Evolutionary conservation across 2,113 vertebrate genomes (phyloP).

Genomic region (Neotoma lepida): DNA sequence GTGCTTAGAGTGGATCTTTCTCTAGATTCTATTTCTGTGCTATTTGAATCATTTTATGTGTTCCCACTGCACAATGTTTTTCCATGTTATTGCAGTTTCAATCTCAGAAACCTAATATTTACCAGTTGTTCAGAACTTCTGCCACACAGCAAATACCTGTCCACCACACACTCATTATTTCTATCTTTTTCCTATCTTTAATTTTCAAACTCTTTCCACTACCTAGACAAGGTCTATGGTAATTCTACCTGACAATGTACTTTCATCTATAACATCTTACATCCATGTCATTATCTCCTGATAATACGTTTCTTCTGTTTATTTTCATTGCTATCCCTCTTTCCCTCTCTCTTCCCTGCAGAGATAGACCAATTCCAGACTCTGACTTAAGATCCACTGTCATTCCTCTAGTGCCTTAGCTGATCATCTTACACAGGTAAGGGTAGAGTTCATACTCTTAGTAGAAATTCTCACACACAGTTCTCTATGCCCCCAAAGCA

Average conservation of each 20-base stretch:
- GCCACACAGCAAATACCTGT: rapidly evolving
- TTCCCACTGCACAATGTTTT: no score
- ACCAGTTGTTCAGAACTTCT: not conserved
- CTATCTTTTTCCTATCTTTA: not conserved
- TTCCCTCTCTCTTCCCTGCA: no score
- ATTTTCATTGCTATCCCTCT: not conserved
- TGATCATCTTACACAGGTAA: not conserved
- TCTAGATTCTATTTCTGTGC: no score
- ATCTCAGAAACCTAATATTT: not conserved
- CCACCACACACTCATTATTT: no score
- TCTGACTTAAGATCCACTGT: not conserved
- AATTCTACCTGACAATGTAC: not conserved
- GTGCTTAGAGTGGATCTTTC: no score
- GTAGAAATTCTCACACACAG: not conserved
- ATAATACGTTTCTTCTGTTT: not conserved
- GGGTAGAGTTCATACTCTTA: not conserved
- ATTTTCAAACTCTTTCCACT: not conserved
- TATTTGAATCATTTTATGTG: no score
- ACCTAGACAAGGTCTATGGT: not conserved
- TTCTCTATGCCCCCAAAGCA: not conserved
- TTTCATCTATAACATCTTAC: not conserved
- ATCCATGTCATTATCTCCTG: not conserved
- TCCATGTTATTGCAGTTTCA: no score
- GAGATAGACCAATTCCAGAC: rapidly evolving
- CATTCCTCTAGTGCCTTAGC: not conserved